phyloP scores from a whole-genome alignment of 2,797 vertebrate species.

The Chrysolophus pictus region DNA sequence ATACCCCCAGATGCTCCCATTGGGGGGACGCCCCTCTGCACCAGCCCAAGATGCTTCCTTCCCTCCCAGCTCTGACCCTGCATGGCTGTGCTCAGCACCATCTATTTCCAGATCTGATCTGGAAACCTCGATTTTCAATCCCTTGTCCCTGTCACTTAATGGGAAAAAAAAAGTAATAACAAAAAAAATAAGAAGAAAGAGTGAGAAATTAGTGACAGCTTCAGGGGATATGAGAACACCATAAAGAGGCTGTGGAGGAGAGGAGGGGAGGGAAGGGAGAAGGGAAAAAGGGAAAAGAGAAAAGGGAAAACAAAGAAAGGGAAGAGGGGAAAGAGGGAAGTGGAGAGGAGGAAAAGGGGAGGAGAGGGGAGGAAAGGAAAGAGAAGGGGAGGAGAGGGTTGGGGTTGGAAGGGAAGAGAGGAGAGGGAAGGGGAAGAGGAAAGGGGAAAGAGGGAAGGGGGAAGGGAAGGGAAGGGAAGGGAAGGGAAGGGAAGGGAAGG shows the following conservation, averaged over 20 bases:
- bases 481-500: too few species aligned
- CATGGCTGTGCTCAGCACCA: neutral
- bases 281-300: too few species aligned
- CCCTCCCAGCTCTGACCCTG: neutral
- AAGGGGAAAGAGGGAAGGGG: too few species aligned
- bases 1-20: neutral
- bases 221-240: neutral
- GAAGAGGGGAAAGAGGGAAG: too few species aligned
- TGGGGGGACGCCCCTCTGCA: neutral
- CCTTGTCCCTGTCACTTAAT: neutral
- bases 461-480: too few species aligned
- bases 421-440: too few species aligned
- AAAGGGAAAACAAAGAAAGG: too few species aligned
- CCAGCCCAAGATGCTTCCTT: neutral
- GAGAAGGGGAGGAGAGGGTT: too few species aligned
- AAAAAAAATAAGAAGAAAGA: neutral
- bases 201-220: conserved; percentile 3
- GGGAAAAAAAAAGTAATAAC: neutral
- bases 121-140: conserved; percentile 42
- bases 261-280: too few species aligned
- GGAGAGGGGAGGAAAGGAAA: too few species aligned
- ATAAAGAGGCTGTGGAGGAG: neutral
- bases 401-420: too few species aligned
- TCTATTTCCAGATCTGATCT: conserved; percentile 16
- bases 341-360: too few species aligned